Base-by-base conservation (phyloP, 2,888 invertebrate species). In the Apantesis nais region DNA sequence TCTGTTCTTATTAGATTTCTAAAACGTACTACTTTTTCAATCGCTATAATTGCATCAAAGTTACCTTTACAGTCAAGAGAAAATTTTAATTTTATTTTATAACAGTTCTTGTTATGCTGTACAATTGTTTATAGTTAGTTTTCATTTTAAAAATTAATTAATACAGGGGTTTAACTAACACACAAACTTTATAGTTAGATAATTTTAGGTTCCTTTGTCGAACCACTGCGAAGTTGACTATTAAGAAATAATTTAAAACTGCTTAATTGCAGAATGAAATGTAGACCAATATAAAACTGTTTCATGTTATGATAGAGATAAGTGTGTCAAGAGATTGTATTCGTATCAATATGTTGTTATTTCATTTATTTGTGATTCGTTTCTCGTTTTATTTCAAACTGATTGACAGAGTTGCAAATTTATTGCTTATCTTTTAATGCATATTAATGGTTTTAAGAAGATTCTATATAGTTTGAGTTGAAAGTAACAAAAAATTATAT, bases 341-440 rank as follows among this genome's bases (percentile, higher is more conserved):
- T 48, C 34, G 39, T 67, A 25, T 11, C 19, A 31, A 25, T n/a
- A 37, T 52, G 11, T 62, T 52, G 31, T 37, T 37, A 55, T 66
- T 61, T 60, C 7, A 67, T 41, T 41, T 44, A 31, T 61, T 29
- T 44, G 48, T 60, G n/a, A 67, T 31, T 60, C 31, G 31, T 60
- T 66, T 63, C 58, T 41, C 25, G 52, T 29, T 58, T 37, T 70
- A 60, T 62, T 41, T 44, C 22, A 34, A 61, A 29, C 60, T 64
- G 52, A 64, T 65, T 71, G 44, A 64, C 64, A 39, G 29, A 29
- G 48, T 64, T 37, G 52, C 37, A 34, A 65, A 41, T 58, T 62
- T n/a, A 67, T 63, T 44, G 60, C 62, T 67, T 29, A 68, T 60
- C 58, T 41, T 64, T 71, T 52, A 64, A 44, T 64, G 60, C 31